Evolutionary conservation across 2,888 invertebrate species (phyloP).

Genomic region (Zygaena filipendulae): DNA sequence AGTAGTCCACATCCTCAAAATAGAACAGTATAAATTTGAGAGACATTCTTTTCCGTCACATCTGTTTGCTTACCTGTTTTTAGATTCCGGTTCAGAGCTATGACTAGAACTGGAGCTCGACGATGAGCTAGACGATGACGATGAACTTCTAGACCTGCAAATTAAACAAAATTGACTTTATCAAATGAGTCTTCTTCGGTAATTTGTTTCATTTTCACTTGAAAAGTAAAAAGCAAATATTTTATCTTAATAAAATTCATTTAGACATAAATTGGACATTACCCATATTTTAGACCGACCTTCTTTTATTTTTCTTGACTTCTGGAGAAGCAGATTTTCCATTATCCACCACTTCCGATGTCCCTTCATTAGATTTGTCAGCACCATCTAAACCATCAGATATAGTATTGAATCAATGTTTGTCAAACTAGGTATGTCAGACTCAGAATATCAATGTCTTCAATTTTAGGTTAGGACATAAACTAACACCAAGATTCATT

Average conservation of each 20-base stretch:
- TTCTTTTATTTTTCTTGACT: slow-evolving; percentile 38
- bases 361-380: slow-evolving; percentile 30
- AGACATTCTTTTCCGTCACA: too few species aligned
- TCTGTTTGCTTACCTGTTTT: slow-evolving; percentile 43
- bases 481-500: too few species aligned
- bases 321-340: slow-evolving; percentile 32
- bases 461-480: too few species aligned
- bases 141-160: slow-evolving; percentile 49
- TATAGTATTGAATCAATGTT: too few species aligned
- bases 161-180: slow-evolving; percentile 8
- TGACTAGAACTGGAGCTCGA: slow-evolving; percentile 61
- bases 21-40: too few species aligned
- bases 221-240: not conserved
- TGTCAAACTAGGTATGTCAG: too few species aligned
- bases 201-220: too few species aligned
- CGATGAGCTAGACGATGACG: slow-evolving; percentile 54
- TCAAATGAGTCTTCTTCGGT: too few species aligned
- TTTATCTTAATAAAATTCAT: not conserved
- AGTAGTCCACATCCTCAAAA: too few species aligned
- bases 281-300: slow-evolving; percentile 31
- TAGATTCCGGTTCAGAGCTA: slow-evolving; percentile 42
- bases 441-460: too few species aligned
- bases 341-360: slow-evolving; percentile 30
- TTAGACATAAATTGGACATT: slow-evolving; percentile 3
- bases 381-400: too few species aligned